Base-by-base conservation (phyloP, 2,888 invertebrate genomes). In the Incurvaria masculella region DNA sequence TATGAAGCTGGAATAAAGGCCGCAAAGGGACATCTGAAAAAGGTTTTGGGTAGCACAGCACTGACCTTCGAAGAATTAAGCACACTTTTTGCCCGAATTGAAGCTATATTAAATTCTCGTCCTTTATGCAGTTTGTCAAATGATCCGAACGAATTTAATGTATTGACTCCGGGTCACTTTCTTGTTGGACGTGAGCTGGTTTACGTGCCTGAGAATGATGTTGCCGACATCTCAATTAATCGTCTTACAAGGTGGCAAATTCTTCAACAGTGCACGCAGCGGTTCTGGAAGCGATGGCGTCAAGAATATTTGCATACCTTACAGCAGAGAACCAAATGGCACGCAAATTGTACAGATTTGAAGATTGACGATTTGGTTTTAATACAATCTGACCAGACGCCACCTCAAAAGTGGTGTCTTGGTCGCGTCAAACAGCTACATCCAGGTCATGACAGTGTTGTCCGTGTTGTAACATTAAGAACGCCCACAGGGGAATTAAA, bases 211-310 rank as follows among this genome's bases (percentile, higher is more conserved):
- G 48, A 50, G 19, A 44, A 47, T 21, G 48, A 51, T 20, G 10
- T 51, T 10, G 33, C 46, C 1, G 40, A 49, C 10, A 11, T 20
- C 4, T 33, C 49, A 11, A 18, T 44, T 8, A 20, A 21, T 17
- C 45, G 50, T 8, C 49, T 55, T 2, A 39, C 45, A 11, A 51
- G 54, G 8, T 55, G 54, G 50, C 49, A 56, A 40, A 40, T 46
- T 11, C 23, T 56, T 5, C 55, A 56, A 45, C 50, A 53, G 8
- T 4, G 8, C 8, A 8, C 33, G 14, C 53, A 52, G 40, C 47
- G 47, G n/a, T 54, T 57, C 41, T 56, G 56, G 56, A 44, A 46
- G 11, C 40, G 49, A 11, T 56, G 55, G 55, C 44, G 33, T 8
- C 26, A 42, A 18, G 54, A 56, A 14, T 56, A 54, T 39, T 21